Conservation (phyloP, 2,797 vertebrate genomes). For the Sphenodon punctatus region DNA sequence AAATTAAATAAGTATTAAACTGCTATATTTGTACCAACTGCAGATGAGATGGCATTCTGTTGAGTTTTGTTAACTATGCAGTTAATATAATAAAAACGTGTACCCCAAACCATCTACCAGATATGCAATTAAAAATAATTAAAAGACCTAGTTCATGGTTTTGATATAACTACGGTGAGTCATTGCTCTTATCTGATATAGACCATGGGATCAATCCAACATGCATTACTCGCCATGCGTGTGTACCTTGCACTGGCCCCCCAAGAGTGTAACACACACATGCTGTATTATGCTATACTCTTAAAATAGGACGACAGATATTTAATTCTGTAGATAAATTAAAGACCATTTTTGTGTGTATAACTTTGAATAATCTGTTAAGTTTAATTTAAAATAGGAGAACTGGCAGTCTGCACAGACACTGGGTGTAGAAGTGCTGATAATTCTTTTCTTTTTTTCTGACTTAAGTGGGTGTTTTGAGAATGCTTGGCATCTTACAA, state of each 20-base stretch:
- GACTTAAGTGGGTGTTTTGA: too few species aligned
- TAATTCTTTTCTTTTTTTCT: too few species aligned
- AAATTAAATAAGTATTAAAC: not conserved
- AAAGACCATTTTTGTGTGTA: conserved; percentile 47
- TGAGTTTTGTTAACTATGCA: not conserved
- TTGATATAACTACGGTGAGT: not conserved
- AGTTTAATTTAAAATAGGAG: conserved; percentile 59
- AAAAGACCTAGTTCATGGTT: not conserved
- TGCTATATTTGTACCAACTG: not conserved
- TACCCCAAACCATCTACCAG: conserved; percentile 14
- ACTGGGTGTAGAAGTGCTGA: too few species aligned
- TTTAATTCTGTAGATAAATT: conserved; percentile 42
- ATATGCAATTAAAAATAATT: conserved; percentile 25
- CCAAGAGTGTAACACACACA: too few species aligned
- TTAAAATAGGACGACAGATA: not conserved
- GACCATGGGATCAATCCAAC: too few species aligned
- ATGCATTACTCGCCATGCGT: too few species aligned
- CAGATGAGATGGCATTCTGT: not conserved
- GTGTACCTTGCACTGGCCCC: too few species aligned
- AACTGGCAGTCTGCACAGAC: conserved; percentile 44
- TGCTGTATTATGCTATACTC: too few species aligned
- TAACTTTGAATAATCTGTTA: conserved; percentile 47
- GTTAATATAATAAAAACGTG: conserved; percentile 1
- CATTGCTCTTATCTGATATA: not conserved
- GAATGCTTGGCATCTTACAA: too few species aligned